Percentiles rank a stretch among this genome's conserved stretches.
Conservation (phyloP, 2,797 vertebrate genomes). For the Helicolenus hilgendorfi region DNA sequence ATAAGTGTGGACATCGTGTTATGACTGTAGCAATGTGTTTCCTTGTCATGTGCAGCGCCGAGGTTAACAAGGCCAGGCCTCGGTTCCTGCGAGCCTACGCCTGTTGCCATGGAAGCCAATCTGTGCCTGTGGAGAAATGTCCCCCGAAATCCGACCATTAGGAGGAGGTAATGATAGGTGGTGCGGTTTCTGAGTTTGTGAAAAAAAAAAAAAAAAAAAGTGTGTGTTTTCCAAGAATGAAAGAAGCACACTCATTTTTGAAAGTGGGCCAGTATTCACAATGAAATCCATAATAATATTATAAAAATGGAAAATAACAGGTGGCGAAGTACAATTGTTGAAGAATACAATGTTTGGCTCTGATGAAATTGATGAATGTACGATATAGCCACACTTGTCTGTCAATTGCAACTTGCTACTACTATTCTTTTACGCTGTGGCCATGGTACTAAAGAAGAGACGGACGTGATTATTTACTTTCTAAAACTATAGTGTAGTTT, state of each 20-base stretch:
- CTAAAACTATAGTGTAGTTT: neutral
- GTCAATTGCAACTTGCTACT: neutral
- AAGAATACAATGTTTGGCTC: neutral
- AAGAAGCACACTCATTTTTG: neutral
- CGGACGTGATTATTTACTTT: neutral
- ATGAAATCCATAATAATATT: neutral
- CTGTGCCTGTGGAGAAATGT: constrained; percentile 30
- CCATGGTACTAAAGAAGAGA: neutral
- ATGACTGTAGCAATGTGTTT: constrained; percentile 31
- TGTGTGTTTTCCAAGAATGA: constrained; percentile 1
- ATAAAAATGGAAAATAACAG: neutral
- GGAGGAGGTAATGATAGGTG: constrained; percentile 41
- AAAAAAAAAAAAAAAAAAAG: neutral
- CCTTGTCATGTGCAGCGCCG: constrained; percentile 27
- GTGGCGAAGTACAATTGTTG: neutral
- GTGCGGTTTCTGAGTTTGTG: constrained; percentile 2
- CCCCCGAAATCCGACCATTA: constrained; percentile 45
- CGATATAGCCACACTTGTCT: neutral
- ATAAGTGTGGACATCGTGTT: constrained; percentile 22
- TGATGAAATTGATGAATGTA: neutral
- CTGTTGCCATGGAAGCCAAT: constrained; percentile 70
- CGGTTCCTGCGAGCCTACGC: neutral
- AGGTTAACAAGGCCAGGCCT: constrained; percentile 58
- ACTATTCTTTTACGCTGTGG: neutral
- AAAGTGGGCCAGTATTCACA: constrained; percentile 23